Conservation (phyloP, 2,113 vertebrate genomes). For the Semicossyphus pulcher region DNA sequence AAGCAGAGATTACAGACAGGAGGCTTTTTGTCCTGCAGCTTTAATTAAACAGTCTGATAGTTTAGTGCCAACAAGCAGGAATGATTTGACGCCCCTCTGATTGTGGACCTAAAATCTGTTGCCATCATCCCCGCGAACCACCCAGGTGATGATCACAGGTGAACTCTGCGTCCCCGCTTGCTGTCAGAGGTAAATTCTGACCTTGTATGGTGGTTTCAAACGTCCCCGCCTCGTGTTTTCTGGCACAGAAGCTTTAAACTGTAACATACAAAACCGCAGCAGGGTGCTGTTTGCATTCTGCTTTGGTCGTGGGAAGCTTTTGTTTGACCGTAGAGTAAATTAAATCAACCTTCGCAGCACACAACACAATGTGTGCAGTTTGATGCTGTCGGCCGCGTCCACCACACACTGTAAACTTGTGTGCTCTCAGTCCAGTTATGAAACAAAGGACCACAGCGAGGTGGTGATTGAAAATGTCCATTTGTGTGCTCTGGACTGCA, state of each 20-base stretch:
- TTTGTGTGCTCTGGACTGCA: slow-evolving; percentile 10
- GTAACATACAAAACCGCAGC: slow-evolving; percentile 55
- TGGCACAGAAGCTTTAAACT: slow-evolving; percentile 12
- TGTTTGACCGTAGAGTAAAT: slow-evolving; percentile 65
- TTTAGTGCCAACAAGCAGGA: slow-evolving; percentile 38
- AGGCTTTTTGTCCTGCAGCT: slow-evolving; percentile 27
- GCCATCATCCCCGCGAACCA: background rate
- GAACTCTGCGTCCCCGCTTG: background rate
- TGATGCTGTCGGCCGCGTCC: slow-evolving; percentile 12
- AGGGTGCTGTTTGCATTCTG: slow-evolving; percentile 59
- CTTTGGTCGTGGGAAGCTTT: slow-evolving; percentile 44
- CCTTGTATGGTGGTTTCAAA: background rate
- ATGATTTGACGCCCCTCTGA: background rate
- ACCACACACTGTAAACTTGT: slow-evolving; percentile 57
- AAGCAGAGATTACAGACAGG: slow-evolving; percentile 47
- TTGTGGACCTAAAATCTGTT: slow-evolving; percentile 5
- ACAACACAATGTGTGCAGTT: slow-evolving; percentile 37
- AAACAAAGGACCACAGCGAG: slow-evolving; percentile 23
- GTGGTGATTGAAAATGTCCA: slow-evolving; percentile 40
- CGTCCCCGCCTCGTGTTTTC: background rate
- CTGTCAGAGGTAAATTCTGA: slow-evolving; percentile 31
- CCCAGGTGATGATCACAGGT: no score
- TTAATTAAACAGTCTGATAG: slow-evolving; percentile 68
- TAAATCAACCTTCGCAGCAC: slow-evolving; percentile 52
- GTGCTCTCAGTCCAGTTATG: slow-evolving; percentile 16